Evolutionary conservation across 2,113 vertebrate species (phyloP).

Genomic region (Leucoraja erinaceus): DNA sequence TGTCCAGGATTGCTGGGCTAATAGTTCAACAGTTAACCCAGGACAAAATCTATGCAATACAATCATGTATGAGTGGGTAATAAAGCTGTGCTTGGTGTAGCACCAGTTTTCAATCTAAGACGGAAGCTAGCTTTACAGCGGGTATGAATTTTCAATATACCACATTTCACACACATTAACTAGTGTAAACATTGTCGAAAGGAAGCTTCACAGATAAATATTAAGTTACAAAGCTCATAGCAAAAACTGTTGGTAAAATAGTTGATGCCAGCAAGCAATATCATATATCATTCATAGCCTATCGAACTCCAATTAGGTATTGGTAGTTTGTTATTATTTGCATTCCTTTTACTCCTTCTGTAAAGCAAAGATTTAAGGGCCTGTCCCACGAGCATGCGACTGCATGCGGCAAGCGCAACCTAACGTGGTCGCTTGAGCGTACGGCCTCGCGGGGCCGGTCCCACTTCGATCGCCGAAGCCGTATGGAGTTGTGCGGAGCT

Average conservation of each 20-base stretch:
- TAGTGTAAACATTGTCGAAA: constrained; percentile 58
- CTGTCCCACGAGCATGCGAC: too few species aligned
- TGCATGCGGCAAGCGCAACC: too few species aligned
- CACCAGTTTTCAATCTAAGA: constrained; percentile 49
- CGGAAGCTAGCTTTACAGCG: constrained; percentile 54
- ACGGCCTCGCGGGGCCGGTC: too few species aligned
- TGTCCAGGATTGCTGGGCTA: constrained; percentile 50
- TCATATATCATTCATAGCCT: constrained; percentile 32
- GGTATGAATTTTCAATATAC: constrained; percentile 56
- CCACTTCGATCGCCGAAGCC: too few species aligned
- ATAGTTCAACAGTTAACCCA: constrained; percentile 50
- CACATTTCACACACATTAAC: constrained; percentile 64
- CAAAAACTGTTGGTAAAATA: constrained; percentile 47
- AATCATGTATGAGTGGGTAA: constrained; percentile 47
- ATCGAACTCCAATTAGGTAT: constrained; percentile 48
- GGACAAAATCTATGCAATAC: constrained; percentile 48
- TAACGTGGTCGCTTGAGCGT: too few species aligned
- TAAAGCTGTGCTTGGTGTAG: constrained; percentile 47
- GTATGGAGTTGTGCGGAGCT: too few species aligned
- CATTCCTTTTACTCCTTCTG: constrained; percentile 51
- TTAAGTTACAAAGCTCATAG: constrained; percentile 47
- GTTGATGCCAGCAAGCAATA: constrained; percentile 16
- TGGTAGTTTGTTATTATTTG: constrained; percentile 41
- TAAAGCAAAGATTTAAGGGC: background rate
- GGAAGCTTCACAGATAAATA: constrained; percentile 54